Conservation (phyloP, 2,797 vertebrate genomes). For the Potorous gilbertii region DNA sequence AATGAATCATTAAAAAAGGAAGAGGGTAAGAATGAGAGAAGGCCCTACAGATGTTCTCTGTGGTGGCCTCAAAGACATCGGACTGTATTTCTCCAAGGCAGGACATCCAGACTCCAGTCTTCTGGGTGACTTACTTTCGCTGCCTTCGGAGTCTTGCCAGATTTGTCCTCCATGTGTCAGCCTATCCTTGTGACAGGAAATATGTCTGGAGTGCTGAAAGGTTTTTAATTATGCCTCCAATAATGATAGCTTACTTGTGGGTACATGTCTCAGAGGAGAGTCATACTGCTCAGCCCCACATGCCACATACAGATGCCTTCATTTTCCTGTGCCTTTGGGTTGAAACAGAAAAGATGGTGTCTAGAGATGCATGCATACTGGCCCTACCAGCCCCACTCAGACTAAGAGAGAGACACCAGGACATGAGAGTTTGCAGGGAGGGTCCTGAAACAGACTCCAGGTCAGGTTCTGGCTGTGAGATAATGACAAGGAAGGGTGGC, state of each 20-base stretch:
- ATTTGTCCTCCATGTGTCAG: conserved; percentile 63
- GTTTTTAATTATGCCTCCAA: conserved; percentile 63
- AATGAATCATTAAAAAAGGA: background rate
- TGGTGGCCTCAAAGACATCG: background rate
- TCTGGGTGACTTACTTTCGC: conserved; percentile 12
- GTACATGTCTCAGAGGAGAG: conserved; percentile 53
- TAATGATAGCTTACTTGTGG: conserved; percentile 55
- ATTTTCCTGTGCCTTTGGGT: conserved; percentile 69
- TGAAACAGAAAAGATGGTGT: conserved; percentile 65
- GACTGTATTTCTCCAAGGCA: background rate
- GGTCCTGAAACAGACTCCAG: background rate
- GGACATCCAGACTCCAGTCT: background rate
- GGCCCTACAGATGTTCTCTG: background rate
- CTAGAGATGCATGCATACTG: conserved; percentile 38
- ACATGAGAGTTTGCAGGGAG: background rate
- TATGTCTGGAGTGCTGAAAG: conserved; percentile 58
- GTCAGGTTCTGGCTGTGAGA: background rate
- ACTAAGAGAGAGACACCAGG: background rate
- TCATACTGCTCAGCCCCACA: conserved; percentile 13
- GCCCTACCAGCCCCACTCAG: background rate
- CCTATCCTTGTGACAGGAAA: conserved; percentile 69
- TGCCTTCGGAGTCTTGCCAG: conserved; percentile 12
- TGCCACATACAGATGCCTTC: conserved; percentile 48
- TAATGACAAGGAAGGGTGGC: background rate
- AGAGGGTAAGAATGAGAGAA: background rate